Percentiles rank a stretch among this genome's conserved stretches.
Conservation (phyloP, 2,797 vertebrate species). For the Chaetodon trifasciatus region DNA sequence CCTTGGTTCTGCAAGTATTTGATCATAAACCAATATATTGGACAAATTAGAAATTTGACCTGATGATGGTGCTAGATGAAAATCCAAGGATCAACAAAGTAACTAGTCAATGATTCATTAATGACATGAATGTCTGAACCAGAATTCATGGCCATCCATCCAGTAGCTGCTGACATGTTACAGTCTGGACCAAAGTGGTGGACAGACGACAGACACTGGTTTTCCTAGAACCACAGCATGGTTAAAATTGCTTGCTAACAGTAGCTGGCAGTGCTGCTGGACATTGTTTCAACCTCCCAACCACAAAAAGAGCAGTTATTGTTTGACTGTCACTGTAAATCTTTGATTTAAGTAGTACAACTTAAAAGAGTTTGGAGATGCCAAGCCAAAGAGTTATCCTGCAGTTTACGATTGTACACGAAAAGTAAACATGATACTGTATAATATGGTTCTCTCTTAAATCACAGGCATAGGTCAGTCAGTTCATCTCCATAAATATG, state of each 20-base stretch:
- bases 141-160: background rate
- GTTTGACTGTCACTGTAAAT: background rate
- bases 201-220: background rate
- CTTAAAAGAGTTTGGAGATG: background rate
- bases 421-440: background rate
- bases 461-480: background rate
- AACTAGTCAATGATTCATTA: background rate
- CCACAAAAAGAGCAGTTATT: background rate
- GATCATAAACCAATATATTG: too few species aligned
- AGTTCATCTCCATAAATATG: background rate
- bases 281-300: background rate
- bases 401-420: background rate
- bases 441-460: background rate
- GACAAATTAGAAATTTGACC: too few species aligned
- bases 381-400: background rate
- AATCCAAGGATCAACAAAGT: background rate
- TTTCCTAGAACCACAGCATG: background rate
- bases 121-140: background rate
- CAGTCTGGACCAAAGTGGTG: background rate
- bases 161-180: background rate
- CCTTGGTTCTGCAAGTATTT: too few species aligned
- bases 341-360: background rate
- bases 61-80: background rate
- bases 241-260: background rate
- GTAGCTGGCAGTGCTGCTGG: background rate